Evolutionary conservation across 2,797 vertebrate genomes (phyloP).

Genomic region (Pipistrellus pipistrellus): DNA sequence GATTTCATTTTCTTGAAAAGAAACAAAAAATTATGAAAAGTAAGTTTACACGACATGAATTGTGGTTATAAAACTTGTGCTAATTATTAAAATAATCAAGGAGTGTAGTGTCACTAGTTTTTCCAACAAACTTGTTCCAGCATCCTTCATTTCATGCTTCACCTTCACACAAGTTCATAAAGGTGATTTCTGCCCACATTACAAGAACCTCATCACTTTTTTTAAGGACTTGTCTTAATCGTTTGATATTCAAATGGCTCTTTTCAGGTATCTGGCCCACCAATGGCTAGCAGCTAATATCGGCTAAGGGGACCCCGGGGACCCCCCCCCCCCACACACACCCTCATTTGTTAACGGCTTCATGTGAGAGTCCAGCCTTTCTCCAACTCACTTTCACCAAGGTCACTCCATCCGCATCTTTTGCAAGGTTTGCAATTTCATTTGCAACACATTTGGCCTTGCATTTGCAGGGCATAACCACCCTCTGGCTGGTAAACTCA

Average conservation of each 20-base stretch:
- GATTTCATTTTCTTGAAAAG: constrained; percentile 61
- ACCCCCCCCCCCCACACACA: not conserved
- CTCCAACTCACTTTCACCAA: constrained; percentile 58
- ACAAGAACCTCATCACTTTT: not conserved
- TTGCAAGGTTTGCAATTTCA: constrained; percentile 74
- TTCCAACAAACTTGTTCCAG: not conserved
- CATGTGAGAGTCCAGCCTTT: not conserved
- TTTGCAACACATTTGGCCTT: constrained; percentile 61
- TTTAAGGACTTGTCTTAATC: not conserved
- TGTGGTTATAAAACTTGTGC: not conserved
- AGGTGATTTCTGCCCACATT: not conserved
- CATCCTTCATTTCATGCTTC: not conserved
- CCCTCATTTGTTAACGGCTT: not conserved
- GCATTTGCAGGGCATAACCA: constrained; percentile 22
- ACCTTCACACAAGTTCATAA: not conserved
- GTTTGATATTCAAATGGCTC: not conserved
- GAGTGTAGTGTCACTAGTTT: not conserved
- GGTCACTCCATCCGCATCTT: constrained; percentile 59
- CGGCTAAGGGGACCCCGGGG: not conserved
- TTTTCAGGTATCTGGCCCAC: not conserved
- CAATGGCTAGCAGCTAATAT: not conserved
- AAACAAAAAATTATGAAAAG: constrained; percentile 41
- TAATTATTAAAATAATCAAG: constrained; percentile 42
- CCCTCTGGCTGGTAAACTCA: constrained; percentile 54
- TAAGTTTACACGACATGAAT: constrained; percentile 23